Evolutionary conservation across 2,888 invertebrate genomes (phyloP).

Genomic region (Sepioteuthis lessoniana): DNA sequence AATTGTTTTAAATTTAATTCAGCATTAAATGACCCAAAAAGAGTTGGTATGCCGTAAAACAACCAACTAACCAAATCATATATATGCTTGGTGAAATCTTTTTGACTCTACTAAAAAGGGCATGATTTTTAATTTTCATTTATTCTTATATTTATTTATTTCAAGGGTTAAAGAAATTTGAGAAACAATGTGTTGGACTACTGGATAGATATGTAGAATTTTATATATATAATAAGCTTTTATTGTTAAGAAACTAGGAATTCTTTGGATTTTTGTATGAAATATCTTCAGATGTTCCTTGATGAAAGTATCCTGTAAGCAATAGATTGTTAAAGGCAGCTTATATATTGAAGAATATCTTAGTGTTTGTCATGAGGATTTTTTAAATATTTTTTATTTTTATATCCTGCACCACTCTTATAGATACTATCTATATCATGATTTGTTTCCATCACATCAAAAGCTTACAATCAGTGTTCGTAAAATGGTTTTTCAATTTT

Average conservation of each 20-base stretch:
- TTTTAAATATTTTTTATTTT: neutral
- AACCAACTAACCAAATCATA: no score
- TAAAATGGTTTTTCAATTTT: conserved; percentile 13
- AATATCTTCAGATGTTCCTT: neutral
- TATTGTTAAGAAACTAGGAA: neutral
- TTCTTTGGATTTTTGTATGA: neutral
- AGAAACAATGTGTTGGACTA: no score
- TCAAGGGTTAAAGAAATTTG: no score
- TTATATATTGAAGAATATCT: neutral
- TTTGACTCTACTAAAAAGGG: no score
- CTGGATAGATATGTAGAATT: no score
- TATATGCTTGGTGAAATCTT: no score
- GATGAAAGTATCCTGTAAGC: neutral
- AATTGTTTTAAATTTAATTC: no score
- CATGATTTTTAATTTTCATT: no score
- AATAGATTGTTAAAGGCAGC: neutral
- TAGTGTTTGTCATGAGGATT: neutral
- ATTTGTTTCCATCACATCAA: neutral
- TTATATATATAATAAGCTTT: no score
- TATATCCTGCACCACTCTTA: neutral
- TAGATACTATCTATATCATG: neutral
- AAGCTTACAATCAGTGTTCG: neutral
- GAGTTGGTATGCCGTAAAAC: no score
- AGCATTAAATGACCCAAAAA: no score
- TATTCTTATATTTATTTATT: no score